Evolutionary conservation across 2,797 vertebrate genomes (phyloP), one percentile per base, ranked within the genome.

Genomic region (Podargus strigoides): DNA sequence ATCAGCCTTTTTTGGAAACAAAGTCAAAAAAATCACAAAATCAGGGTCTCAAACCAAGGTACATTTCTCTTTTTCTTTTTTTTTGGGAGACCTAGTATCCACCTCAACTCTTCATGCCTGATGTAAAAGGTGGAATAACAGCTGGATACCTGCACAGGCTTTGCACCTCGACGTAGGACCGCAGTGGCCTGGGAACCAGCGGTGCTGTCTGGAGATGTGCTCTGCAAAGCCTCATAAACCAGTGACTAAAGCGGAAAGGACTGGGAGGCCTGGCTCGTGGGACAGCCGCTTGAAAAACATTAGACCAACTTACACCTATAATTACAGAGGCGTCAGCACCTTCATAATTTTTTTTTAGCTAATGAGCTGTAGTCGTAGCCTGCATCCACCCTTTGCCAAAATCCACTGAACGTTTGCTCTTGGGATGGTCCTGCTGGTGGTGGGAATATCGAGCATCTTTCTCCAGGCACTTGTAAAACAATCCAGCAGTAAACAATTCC

Each of bases 291-390:
- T 96, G 96, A 97, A 97, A 98, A 98, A 97, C 97, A 97, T 93
- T 98, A 95, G 96, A 97, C 95, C 95, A 97, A 94, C 95, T 85
- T 97, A 97, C 97, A 98, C 97, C 97, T 98, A 93, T 98, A 98
- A 98, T 98, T 98, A 98, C 15, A 23, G 93, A 98, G 96, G 97
- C 93, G 93, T 98, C 98, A 97, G 97, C 96, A 96, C 96, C 97
- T 97, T 96, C 91, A 87, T 97, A 82, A 77, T 93, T 96, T 92
- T 64, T 93, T 92, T 96, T 92, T 62, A 78, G 87, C 96, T 97
- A 97, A 96, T 96, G 94, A 97, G 97, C 90, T 94, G 80, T 67
- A 96, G 96, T 96, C 83, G 96, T 85, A 95, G 95, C 94, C 89
- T 80, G 87, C 37, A 89, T 89, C 91, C 95, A 88, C 87, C 94